These are phyloP conservation scores for Artemia sinica DNA, from an alignment of 2,888 invertebrate species.

Conservation along the genomic window DNA sequence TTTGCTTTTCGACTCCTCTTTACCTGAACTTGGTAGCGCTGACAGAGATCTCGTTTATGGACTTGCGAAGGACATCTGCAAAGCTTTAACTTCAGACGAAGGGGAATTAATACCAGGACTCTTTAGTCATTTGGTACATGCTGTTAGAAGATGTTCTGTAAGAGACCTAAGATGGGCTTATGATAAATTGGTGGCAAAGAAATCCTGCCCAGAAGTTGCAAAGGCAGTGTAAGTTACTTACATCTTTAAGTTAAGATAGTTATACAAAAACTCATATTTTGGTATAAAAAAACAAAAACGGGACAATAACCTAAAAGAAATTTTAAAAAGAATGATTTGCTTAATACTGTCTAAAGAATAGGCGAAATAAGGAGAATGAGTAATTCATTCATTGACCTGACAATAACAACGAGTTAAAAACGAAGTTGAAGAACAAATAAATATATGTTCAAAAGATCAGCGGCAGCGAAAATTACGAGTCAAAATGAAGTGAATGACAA, in stretches of 20 bases:
- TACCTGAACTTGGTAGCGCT: conserved; percentile 16
- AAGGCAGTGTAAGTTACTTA: conserved; percentile 20
- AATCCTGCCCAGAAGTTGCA: conserved; percentile 19
- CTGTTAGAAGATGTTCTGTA: conserved; percentile 46
- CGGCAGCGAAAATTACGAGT: no score
- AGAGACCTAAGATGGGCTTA: conserved; percentile 52
- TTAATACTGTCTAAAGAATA: neutral
- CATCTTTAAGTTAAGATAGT: no score
- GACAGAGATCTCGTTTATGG: conserved; percentile 18
- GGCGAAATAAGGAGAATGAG: neutral
- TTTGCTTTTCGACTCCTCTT: conserved; percentile 19
- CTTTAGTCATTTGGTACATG: conserved; percentile 46
- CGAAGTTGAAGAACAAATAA: neutral
- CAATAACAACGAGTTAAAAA: neutral
- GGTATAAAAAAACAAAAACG: neutral
- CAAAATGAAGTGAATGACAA: no score
- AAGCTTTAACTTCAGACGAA: conserved; percentile 21
- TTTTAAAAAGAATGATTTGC: neutral
- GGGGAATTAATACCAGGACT: conserved; percentile 46
- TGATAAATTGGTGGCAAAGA: conserved; percentile 28
- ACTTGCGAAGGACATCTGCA: conserved; percentile 19
- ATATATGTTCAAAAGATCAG: no score
- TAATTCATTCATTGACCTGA: neutral
- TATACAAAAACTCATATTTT: conserved; percentile 13
- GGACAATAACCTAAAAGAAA: neutral